Conservation (phyloP, 2,113 vertebrate species). For the Phalacrocorax brasilianus region DNA sequence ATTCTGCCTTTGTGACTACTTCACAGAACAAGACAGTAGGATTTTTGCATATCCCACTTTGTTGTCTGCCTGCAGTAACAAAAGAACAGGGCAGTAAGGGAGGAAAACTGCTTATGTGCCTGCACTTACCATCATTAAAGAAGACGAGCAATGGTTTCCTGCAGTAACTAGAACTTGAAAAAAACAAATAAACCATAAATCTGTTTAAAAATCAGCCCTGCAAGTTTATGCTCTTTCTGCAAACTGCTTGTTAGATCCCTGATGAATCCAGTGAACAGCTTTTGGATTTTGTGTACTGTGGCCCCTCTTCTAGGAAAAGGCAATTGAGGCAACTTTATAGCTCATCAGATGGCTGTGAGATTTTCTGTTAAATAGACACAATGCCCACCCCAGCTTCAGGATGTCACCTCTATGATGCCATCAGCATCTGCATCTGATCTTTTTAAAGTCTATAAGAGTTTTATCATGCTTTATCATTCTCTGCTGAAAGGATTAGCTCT, state of each 20-base stretch:
- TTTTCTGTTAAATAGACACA: background rate
- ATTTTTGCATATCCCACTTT: slow-evolving; percentile 14
- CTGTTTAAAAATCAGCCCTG: background rate
- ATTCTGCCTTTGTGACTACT: background rate
- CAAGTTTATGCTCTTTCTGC: background rate
- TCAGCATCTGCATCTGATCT: background rate
- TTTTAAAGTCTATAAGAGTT: background rate
- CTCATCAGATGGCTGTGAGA: background rate
- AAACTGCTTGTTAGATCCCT: background rate
- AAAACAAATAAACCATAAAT: background rate
- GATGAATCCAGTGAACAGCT: background rate
- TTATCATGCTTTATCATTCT: background rate
- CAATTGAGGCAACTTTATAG: background rate
- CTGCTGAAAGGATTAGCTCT: background rate
- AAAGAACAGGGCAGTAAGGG: background rate
- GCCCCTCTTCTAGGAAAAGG: background rate
- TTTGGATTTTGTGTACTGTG: background rate
- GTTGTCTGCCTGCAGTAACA: background rate
- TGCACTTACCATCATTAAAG: background rate
- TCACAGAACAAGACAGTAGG: background rate
- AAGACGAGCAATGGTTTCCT: background rate
- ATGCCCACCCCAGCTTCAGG: background rate
- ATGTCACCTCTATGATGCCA: background rate
- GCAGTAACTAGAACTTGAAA: background rate
- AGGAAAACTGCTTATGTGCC: background rate